Percentiles rank a stretch among this genome's conserved stretches.
These are phyloP conservation scores for Ivindomyrus marchei DNA, from an alignment of 2,113 vertebrate species.

Conservation along the genomic window DNA sequence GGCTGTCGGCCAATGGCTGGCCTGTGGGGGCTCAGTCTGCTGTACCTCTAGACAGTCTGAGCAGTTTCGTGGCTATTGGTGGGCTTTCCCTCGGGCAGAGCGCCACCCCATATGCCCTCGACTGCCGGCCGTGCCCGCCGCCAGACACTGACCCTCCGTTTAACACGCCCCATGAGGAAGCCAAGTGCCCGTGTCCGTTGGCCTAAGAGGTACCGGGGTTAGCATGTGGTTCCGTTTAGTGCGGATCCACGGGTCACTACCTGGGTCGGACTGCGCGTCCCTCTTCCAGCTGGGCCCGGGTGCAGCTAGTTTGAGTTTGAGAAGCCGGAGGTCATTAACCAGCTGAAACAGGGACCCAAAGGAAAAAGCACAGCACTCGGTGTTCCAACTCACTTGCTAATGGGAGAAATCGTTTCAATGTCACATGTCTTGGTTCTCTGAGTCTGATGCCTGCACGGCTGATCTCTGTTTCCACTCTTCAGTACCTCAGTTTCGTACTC, in stretches of 20 bases:
- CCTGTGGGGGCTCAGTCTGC: neutral
- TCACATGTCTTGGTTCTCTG: neutral
- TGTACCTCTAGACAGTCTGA: neutral
- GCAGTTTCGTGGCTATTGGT: neutral
- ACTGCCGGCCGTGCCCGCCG: neutral
- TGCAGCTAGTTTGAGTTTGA: neutral
- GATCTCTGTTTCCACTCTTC: neutral
- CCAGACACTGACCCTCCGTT: neutral
- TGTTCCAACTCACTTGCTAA: neutral
- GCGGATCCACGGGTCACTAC: no score
- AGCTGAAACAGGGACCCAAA: neutral
- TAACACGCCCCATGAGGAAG: neutral
- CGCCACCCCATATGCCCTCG: conserved; percentile 17
- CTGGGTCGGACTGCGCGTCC: neutral
- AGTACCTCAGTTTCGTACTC: neutral
- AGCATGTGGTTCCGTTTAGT: neutral
- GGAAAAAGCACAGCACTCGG: neutral
- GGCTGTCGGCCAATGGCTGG: neutral
- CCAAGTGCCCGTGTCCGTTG: neutral
- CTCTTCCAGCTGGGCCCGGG: neutral
- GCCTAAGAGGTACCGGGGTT: neutral
- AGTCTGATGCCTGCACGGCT: neutral
- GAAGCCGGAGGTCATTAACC: neutral
- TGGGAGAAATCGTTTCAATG: neutral
- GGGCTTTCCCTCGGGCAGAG: neutral